Evolutionary conservation across 2,888 invertebrate species (phyloP), one percentile per base, ranked within the genome.

Genomic region (Terebella lapidaria): DNA sequence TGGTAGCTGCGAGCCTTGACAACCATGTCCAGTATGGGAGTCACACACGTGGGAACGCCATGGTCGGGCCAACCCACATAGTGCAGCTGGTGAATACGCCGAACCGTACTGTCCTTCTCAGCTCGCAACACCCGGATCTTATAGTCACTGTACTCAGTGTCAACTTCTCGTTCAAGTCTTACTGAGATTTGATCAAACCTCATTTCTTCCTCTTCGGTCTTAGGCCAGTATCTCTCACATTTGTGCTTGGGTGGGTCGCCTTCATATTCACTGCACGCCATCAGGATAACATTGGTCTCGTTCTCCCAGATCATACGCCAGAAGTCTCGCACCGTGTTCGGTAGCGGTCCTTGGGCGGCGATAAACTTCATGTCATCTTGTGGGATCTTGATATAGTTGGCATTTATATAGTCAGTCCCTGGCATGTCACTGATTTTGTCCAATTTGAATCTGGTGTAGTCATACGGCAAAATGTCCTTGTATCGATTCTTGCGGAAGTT

Each of bases 221-320:
- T 15, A n/a, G 42, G 42, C 42, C 42, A 35, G 42, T 35, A 35
- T 15, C 42, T 10, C 42, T 35, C 42, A 35, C 42, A 35, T n/a
- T n/a, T 35, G 42, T 35, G 42, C n/a, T 35, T 35, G 10, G 10
- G 10, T 15, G 42, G 42, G n/a, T 15, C n/a, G 42, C 42, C 42
- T 24, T 49, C 49, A n/a, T n/a, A n/a, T 22, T 49, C 18, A 22
- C 5, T 22, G 24, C 49, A 49, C 5, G 49, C 49, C 49, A 49
- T 49, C 5, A 49, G 5, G 24, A 49, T 24, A 5, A 49, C 49
- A 5, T 49, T 49, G 5, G 49, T 22, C 24, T 49, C 22, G n/a
- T n/a, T 24, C 5, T 49, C 49, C 49, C 49, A 49, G 5, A 49
- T 49, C 49, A 49, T 49, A 20, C 49, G 10, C 49, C 49, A 49